Percentiles rank a stretch among this genome's conserved stretches.
These are phyloP conservation scores for Siderastrea radians DNA, from an alignment of 92 coral and sea anemone species.

Conservation along the genomic window DNA sequence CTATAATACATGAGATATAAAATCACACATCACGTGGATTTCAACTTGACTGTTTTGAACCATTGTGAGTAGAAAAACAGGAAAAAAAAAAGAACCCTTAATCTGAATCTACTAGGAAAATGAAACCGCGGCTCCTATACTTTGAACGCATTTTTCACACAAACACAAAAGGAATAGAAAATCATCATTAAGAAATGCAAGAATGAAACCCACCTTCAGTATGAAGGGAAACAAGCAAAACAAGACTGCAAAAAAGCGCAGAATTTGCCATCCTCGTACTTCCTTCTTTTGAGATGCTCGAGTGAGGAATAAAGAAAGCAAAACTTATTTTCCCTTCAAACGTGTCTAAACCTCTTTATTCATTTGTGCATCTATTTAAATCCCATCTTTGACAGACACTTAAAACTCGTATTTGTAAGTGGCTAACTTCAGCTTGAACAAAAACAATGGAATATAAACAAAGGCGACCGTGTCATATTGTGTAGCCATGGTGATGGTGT, in stretches of 20 bases:
- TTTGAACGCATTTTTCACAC: too few species aligned
- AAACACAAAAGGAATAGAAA: not conserved
- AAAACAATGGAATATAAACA: conserved; percentile 1
- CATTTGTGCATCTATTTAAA: not conserved
- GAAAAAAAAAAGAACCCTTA: too few species aligned
- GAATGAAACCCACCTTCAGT: not conserved
- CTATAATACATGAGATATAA: too few species aligned
- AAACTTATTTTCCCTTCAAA: not conserved
- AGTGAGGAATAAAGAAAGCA: not conserved
- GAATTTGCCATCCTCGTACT: not conserved
- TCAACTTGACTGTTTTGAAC: too few species aligned
- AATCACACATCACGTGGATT: too few species aligned
- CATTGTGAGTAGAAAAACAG: too few species aligned
- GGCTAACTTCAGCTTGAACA: not conserved
- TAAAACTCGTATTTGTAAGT: not conserved
- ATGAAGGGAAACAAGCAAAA: not conserved
- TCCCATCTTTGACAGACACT: not conserved
- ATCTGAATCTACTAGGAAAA: too few species aligned
- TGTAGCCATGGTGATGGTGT: not conserved
- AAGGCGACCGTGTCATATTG: not conserved
- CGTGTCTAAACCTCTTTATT: not conserved
- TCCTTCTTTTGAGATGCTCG: not conserved
- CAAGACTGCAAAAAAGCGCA: not conserved
- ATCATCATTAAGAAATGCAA: not conserved
- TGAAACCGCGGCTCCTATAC: too few species aligned